Conservation (phyloP, 2,113 vertebrate genomes). For the Periophthalmus modestus region DNA sequence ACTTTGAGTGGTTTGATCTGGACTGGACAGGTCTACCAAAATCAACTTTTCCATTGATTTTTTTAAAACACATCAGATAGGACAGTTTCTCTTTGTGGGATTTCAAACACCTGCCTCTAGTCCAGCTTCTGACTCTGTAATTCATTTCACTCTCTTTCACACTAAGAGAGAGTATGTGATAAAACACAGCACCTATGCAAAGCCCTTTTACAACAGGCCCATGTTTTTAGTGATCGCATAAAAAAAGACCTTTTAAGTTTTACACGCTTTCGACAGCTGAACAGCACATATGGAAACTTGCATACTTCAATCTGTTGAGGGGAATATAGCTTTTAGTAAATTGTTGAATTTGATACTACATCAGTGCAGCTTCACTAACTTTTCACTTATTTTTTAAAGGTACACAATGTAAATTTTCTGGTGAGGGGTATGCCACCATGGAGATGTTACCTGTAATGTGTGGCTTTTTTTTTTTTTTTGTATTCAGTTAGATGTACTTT, state of each 20-base stretch:
- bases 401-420: too few relatives aligned
- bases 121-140: conserved; percentile 12
- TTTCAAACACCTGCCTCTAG: conserved; percentile 15
- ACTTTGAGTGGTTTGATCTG: not conserved
- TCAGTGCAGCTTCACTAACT: not conserved
- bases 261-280: conserved; percentile 67
- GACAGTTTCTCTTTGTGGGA: not conserved
- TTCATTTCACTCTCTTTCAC: conserved; percentile 26
- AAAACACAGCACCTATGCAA: conserved; percentile 56
- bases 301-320: conserved; percentile 37
- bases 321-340: conserved; percentile 10
- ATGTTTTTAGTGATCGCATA: conserved; percentile 76
- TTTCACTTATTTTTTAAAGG: not conserved
- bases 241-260: conserved; percentile 77
- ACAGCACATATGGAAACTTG: conserved; percentile 54
- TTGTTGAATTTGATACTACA: not conserved
- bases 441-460: too few relatives aligned
- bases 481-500: too few relatives aligned
- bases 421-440: too few relatives aligned
- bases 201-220: conserved; percentile 53
- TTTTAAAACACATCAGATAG: not conserved
- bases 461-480: too few relatives aligned
- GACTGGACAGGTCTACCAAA: not conserved
- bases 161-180: conserved; percentile 16
- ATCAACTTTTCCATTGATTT: not conserved